A percentile compares a stretch with the other conserved stretches of the same genome.
Evolutionary conservation across 2,113 vertebrate genomes (phyloP).

Genomic region (Eudorcas thomsonii): DNA sequence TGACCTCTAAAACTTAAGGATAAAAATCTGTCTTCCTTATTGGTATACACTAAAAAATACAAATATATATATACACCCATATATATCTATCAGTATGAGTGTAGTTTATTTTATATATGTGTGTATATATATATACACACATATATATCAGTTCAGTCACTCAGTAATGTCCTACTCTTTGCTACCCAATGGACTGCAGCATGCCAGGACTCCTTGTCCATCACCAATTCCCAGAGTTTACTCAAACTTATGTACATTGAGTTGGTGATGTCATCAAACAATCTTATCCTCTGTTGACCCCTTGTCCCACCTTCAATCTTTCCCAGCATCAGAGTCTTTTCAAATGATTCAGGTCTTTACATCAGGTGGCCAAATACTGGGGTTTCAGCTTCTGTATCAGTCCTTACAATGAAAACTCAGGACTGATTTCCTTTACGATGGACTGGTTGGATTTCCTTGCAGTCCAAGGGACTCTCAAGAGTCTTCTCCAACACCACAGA

Average conservation of each 20-base stretch:
- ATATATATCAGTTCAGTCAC: neutral
- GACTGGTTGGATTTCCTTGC: neutral
- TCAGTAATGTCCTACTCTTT: neutral
- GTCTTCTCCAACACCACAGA: neutral
- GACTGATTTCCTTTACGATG: neutral
- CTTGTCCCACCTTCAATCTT: neutral
- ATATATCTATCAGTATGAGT: neutral
- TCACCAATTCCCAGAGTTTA: neutral
- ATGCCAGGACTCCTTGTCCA: neutral
- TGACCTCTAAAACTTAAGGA: neutral
- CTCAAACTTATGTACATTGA: neutral
- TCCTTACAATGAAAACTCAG: neutral
- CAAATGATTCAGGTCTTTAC: neutral
- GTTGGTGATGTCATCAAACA: neutral
- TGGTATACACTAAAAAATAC: neutral
- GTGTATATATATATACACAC: fast-evolving
- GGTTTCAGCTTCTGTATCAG: neutral
- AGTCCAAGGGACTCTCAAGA: neutral
- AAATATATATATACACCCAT: fast-evolving
- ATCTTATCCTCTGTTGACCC: neutral
- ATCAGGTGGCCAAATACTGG: neutral
- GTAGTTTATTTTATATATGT: neutral
- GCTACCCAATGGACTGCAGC: neutral
- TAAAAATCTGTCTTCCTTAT: neutral
- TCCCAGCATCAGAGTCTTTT: neutral